phyloP scores from a whole-genome alignment of 2,113 vertebrate genomes.

The Rhinopomastus cyanomelas region DNA sequence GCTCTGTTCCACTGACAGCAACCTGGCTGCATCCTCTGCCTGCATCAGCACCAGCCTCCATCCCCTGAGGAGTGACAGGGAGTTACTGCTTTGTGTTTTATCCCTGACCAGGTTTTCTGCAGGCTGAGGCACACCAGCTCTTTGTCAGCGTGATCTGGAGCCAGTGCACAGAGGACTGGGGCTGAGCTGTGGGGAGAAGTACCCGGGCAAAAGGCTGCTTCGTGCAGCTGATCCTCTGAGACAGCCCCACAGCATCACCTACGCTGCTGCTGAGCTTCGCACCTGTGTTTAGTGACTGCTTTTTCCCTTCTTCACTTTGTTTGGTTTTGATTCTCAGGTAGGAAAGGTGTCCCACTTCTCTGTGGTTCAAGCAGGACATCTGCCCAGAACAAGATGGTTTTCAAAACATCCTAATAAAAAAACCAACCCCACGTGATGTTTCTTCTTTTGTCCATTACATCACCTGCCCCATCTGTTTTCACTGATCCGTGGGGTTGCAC shows the following conservation, averaged over 20 bases:
- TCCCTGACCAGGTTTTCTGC: rapidly evolving
- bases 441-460: constrained; percentile 13
- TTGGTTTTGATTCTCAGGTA: background rate
- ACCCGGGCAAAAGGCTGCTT: rapidly evolving
- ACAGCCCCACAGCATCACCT: rapidly evolving
- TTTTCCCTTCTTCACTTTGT: background rate
- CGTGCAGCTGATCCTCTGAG: background rate
- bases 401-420: background rate
- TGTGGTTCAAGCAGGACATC: background rate
- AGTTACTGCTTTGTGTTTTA: background rate
- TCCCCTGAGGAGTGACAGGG: rapidly evolving
- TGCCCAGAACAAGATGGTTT: background rate
- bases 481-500: background rate
- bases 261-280: background rate
- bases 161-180: rapidly evolving
- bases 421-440: background rate
- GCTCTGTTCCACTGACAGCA: constrained; percentile 10
- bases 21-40: background rate
- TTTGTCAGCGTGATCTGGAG: background rate
- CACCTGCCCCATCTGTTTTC: background rate
- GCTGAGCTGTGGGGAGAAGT: background rate
- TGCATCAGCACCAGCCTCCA: background rate
- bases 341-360: background rate
- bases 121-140: background rate
- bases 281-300: background rate